Conservation (phyloP, 2,888 invertebrate genomes). For the Nephrotoma flavescens region DNA sequence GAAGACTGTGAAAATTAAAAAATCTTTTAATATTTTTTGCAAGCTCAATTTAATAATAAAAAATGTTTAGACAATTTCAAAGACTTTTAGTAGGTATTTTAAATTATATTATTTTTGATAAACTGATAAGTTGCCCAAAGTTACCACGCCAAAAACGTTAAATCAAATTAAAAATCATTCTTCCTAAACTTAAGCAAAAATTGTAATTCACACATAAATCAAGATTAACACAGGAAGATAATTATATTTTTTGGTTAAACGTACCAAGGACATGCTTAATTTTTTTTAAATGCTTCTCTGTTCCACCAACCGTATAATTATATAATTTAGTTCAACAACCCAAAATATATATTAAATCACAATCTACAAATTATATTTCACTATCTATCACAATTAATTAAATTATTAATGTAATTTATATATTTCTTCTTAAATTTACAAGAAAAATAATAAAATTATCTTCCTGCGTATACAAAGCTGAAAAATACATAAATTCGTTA, state of each 20-base stretch:
- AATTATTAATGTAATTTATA: background rate
- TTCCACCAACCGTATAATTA: background rate
- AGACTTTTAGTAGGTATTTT: no score
- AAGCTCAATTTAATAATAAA: no score
- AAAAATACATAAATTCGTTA: background rate
- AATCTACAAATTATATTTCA: background rate
- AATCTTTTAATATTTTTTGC: no score
- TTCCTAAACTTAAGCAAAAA: background rate
- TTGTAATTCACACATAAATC: background rate
- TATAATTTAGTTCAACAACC: background rate
- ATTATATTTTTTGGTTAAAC: background rate
- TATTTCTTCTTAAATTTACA: background rate
- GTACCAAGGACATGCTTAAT: background rate
- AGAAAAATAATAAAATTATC: background rate
- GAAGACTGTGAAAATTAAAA: no score
- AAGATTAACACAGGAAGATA: background rate
- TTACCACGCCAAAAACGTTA: background rate
- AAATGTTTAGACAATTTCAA: no score
- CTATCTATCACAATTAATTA: background rate
- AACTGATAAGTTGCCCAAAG: background rate
- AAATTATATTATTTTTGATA: no score
- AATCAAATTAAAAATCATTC: background rate
- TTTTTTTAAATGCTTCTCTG: background rate
- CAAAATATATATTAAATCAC: background rate
- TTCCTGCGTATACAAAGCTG: background rate